A percentile compares a stretch with the other conserved stretches of the same genome.
These are phyloP conservation scores for Noctua pronuba DNA, from an alignment of 2,888 invertebrate genomes.

Conservation along the genomic window DNA sequence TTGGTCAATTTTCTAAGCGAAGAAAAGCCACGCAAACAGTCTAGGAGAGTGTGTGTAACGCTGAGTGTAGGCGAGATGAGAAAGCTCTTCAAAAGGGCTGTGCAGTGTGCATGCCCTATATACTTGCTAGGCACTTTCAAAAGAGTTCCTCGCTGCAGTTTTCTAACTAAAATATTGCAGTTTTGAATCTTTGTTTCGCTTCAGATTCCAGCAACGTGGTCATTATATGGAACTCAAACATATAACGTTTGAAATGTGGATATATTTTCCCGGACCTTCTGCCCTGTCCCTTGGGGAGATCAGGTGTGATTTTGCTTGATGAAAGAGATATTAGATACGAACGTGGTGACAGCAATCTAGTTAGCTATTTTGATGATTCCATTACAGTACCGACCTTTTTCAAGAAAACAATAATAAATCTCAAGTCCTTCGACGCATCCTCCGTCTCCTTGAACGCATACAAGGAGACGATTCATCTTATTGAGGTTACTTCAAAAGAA, in stretches of 20 bases:
- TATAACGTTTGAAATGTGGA: background rate
- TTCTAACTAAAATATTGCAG: background rate
- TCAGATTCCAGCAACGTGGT: background rate
- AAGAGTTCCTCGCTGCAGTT: constrained; percentile 6
- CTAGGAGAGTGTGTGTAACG: constrained; percentile 16
- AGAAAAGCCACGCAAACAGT: constrained; percentile 27
- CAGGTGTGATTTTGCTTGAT: background rate
- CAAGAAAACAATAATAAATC: background rate
- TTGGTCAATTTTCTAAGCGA: constrained; percentile 28
- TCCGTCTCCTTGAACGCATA: background rate
- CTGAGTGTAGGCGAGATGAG: constrained; percentile 38
- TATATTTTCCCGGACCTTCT: background rate
- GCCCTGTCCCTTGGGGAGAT: background rate
- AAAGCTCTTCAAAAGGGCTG: constrained; percentile 49
- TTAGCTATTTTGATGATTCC: background rate
- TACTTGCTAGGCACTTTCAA: constrained; percentile 2
- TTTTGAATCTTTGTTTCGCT: background rate
- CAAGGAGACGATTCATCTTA: background rate
- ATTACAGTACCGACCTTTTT: background rate
- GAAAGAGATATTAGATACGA: background rate
- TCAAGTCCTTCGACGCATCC: no score
- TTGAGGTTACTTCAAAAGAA: background rate
- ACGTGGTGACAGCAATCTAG: background rate
- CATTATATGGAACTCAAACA: background rate
- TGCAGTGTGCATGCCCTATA: constrained; percentile 21